Evolutionary conservation across 2,797 vertebrate species (phyloP).

Genomic region (Selene dorsalis): DNA sequence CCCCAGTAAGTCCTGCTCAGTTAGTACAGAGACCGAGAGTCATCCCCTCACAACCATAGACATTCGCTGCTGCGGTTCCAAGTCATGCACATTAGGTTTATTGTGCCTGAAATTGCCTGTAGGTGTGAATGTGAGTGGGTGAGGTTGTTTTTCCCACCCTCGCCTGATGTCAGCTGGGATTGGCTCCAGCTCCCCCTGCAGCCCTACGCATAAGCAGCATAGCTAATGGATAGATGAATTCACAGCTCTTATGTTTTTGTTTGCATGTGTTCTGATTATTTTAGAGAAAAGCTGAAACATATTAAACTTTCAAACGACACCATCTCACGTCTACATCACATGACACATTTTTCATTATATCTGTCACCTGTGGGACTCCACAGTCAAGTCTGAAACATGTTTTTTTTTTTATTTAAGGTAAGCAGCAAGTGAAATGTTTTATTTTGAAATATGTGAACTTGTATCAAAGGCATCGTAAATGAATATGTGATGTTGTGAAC

Average conservation of each 20-base stretch:
- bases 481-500: not conserved
- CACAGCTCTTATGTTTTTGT: too few relatives aligned
- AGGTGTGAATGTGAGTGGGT: too few relatives aligned
- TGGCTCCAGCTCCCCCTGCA: too few relatives aligned
- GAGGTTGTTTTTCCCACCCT: too few relatives aligned
- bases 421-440: not conserved
- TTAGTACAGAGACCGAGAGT: not conserved
- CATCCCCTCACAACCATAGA: too few relatives aligned
- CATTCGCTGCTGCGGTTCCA: too few relatives aligned
- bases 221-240: too few relatives aligned
- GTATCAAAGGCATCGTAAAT: not conserved
- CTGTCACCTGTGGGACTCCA: not conserved
- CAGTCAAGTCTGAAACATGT: not conserved
- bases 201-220: too few relatives aligned
- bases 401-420: not conserved
- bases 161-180: too few relatives aligned
- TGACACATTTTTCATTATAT: not conserved
- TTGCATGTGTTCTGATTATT: too few relatives aligned
- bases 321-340: not conserved
- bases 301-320: not conserved
- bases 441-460: not conserved
- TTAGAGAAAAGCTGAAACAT: not conserved
- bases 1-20: slow-evolving; percentile 87
- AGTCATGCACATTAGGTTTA: too few relatives aligned
- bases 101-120: too few relatives aligned